phyloP scores from a whole-genome alignment of 1,140 invertebrate species.

The Drosophila tsacasi region DNA sequence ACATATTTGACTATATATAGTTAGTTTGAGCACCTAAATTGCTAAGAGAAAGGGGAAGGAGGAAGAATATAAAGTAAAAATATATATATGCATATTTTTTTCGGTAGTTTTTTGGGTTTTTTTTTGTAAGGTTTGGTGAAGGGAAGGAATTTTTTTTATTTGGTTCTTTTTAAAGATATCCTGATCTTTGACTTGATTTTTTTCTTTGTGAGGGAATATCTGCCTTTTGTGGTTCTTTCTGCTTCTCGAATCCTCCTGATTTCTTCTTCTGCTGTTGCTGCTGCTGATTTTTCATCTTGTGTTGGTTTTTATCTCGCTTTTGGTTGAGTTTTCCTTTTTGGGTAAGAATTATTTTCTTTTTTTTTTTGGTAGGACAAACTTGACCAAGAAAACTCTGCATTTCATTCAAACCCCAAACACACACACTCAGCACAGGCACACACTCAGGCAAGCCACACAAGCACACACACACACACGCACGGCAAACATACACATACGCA shows the following conservation, averaged over 20 bases:
- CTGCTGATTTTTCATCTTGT: conserved; percentile 45
- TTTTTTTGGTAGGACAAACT: conserved; percentile 39
- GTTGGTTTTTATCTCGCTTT: conserved; percentile 25
- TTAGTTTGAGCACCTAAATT: conserved; percentile 82
- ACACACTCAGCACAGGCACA: conserved; percentile 4
- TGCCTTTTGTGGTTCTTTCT: conserved; percentile 33
- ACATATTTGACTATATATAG: conserved; percentile 79
- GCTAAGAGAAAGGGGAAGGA: conserved; percentile 82
- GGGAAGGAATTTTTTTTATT: conserved; percentile 43
- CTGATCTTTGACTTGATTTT: conserved; percentile 32
- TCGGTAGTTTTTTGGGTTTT: conserved; percentile 27
- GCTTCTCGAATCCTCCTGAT: conserved; percentile 39
- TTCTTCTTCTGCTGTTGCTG: conserved; percentile 44
- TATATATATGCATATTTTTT: conserved; percentile 80
- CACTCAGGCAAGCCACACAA: conserved; percentile 33
- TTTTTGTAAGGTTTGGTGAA: conserved; percentile 38
- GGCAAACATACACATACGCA: conserved; percentile 17
- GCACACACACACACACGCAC: conserved; percentile 23
- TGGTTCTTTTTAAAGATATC: conserved; percentile 33
- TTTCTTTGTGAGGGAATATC: conserved; percentile 6
- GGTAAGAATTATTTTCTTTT: conserved; percentile 19
- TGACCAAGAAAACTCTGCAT: conserved; percentile 81
- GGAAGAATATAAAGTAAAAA: conserved; percentile 85
- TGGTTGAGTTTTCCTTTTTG: conserved; percentile 32
- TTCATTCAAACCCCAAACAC: conserved; percentile 16